A percentile compares a stretch with the other conserved stretches of the same genome.
phyloP scores from a whole-genome alignment of 2,113 vertebrate species.

The Amphilophus citrinellus region DNA sequence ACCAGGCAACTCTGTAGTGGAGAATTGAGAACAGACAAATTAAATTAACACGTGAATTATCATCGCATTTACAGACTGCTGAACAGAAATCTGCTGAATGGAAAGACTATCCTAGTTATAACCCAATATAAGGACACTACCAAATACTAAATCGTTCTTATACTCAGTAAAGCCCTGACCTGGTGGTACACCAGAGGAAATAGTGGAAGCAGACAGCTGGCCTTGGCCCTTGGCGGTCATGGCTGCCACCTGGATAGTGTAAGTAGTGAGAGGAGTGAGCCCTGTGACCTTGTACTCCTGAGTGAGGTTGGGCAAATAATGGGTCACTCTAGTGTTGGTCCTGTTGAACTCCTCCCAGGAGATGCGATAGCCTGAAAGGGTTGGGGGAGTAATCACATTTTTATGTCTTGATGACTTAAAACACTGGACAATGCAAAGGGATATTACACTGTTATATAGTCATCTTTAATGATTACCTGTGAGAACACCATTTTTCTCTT shows the following conservation, averaged over 20 bases:
- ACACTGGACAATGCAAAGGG: neutral
- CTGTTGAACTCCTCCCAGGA: constrained; percentile 99
- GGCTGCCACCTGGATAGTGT: constrained; percentile 97
- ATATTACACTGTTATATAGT: neutral
- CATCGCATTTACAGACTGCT: neutral
- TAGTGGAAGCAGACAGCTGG: constrained; percentile 93
- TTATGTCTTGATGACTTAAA: neutral
- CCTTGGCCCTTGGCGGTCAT: constrained; percentile 98
- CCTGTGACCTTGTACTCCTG: constrained; percentile 96
- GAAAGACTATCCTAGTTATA: neutral
- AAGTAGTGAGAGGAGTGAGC: constrained; percentile 96
- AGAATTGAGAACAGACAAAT: neutral
- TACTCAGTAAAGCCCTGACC: constrained; percentile 78
- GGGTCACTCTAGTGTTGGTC: constrained; percentile 96
- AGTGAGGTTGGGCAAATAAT: constrained; percentile 95
- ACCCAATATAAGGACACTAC: neutral
- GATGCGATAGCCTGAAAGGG: constrained; percentile 91
- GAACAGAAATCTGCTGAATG: neutral
- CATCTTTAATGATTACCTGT: constrained; percentile 83
- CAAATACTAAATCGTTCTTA: neutral
- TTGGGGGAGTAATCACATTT: neutral
- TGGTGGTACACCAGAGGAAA: constrained; percentile 97
- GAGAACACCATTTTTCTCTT: constrained; percentile 95
- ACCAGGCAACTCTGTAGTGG: constrained; percentile 90
- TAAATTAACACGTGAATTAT: neutral